A percentile compares a stretch with the other conserved stretches of the same genome.
Conservation (phyloP, 2,113 vertebrate genomes). For the Butorides virescens region DNA sequence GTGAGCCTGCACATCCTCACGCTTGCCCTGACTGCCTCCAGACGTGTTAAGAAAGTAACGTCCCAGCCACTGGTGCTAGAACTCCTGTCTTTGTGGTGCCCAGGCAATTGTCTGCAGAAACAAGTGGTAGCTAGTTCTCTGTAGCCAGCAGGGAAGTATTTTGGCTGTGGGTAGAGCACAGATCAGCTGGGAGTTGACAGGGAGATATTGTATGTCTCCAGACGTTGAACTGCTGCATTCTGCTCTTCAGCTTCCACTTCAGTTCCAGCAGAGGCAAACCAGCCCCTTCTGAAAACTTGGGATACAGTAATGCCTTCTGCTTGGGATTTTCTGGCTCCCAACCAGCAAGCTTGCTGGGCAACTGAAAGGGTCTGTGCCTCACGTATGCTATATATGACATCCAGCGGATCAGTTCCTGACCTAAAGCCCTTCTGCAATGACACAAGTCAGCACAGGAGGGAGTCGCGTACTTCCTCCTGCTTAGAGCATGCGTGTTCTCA, state of each 20-base stretch:
- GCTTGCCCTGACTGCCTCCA: neutral
- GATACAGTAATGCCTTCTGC: neutral
- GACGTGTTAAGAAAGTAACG: neutral
- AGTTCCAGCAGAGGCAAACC: neutral
- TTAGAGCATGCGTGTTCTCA: neutral
- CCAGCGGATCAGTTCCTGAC: neutral
- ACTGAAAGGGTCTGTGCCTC: neutral
- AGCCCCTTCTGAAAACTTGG: neutral
- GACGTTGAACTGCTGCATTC: neutral
- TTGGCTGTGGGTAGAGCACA: neutral
- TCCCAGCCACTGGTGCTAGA: neutral
- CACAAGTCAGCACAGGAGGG: neutral
- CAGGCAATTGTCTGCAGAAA: neutral
- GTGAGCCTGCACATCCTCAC: neutral
- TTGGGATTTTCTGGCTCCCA: neutral
- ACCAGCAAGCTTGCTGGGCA: neutral
- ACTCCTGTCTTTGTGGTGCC: neutral
- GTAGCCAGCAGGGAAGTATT: neutral
- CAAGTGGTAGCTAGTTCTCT: neutral
- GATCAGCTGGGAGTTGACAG: neutral
- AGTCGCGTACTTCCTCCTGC: neutral
- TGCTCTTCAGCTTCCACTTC: neutral
- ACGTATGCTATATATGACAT: rapidly evolving
- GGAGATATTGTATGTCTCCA: neutral
- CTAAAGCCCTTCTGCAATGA: neutral